Percentiles rank a stretch among this genome's conserved stretches.
Conservation (phyloP, 2,888 invertebrate species). For the Cerastis leucographa region DNA sequence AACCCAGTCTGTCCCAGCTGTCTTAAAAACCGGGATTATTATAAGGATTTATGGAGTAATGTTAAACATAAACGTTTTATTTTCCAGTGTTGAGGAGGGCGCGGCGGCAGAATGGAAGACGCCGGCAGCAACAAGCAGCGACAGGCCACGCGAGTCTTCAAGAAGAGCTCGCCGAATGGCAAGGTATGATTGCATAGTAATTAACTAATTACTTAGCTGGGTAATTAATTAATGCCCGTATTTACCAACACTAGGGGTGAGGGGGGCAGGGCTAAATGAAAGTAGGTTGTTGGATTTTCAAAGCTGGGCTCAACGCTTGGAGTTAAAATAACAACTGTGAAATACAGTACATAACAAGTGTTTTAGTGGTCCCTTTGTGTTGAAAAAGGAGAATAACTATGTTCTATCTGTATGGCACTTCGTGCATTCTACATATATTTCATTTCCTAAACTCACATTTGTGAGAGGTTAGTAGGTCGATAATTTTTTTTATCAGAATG, state of each 20-base stretch:
- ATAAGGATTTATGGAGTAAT: not conserved
- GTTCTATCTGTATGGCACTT: not conserved
- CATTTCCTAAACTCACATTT: not conserved
- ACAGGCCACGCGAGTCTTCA: conserved; percentile 97
- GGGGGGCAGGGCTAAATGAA: not conserved
- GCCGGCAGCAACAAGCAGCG: conserved; percentile 93
- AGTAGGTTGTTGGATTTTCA: not conserved
- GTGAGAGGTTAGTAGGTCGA: not conserved
- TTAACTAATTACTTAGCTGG: not conserved
- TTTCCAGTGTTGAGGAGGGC: conserved; percentile 86
- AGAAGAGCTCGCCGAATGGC: conserved; percentile 99
- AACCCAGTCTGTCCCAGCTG: not conserved
- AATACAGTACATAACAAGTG: too few species aligned
- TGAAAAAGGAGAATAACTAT: not conserved
- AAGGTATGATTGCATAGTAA: conserved; percentile 90
- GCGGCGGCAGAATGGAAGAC: conserved; percentile 93
- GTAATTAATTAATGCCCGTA: not conserved
- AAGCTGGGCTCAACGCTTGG: not conserved
- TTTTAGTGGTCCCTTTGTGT: not conserved
- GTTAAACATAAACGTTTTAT: conserved; percentile 16
- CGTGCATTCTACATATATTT: not conserved
- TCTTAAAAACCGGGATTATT: not conserved
- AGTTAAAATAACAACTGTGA: not conserved
- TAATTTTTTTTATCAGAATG: conserved; percentile 1
- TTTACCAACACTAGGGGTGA: not conserved